Percentiles rank a stretch among this genome's conserved stretches.
phyloP scores from a whole-genome alignment of 2,113 vertebrate species.

The Perca flavescens region DNA sequence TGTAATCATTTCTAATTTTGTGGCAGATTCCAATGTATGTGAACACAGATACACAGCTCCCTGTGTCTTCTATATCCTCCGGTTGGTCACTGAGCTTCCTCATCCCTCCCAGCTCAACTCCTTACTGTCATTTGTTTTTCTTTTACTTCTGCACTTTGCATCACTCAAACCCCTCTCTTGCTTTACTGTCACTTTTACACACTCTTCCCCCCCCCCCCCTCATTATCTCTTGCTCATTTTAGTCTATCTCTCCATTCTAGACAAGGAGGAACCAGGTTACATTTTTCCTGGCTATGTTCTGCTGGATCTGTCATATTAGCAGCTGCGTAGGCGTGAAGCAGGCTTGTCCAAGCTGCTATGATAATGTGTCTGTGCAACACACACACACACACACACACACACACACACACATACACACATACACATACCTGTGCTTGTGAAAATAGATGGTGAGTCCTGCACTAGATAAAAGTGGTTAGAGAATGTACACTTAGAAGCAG shows the following conservation, averaged over 20 bases:
- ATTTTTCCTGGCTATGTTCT: constrained; percentile 36
- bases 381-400: constrained; percentile 3
- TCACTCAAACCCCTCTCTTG: neutral
- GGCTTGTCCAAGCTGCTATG: constrained; percentile 41
- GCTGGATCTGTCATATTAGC: constrained; percentile 75
- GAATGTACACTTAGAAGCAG: neutral
- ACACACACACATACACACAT: neutral
- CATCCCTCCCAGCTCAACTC: neutral
- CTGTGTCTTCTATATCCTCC: neutral
- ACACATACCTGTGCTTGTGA: neutral
- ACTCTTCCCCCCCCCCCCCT: neutral
- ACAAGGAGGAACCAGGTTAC: constrained; percentile 28
- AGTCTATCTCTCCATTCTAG: constrained; percentile 4
- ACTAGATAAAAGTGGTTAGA: neutral
- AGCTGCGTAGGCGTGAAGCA: constrained; percentile 65
- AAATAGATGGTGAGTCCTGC: constrained; percentile 16
- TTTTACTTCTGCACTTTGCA: neutral
- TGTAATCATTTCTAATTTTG: neutral
- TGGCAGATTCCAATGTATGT: neutral
- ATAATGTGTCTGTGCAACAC: constrained; percentile 46
- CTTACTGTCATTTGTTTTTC: neutral
- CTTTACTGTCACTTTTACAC: too few species aligned
- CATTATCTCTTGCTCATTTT: neutral
- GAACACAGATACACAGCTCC: neutral
- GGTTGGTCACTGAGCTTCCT: neutral